These are phyloP conservation scores for Spea multiplicata DNA, from an alignment of 2,113 vertebrate species.

Conservation along the genomic window DNA sequence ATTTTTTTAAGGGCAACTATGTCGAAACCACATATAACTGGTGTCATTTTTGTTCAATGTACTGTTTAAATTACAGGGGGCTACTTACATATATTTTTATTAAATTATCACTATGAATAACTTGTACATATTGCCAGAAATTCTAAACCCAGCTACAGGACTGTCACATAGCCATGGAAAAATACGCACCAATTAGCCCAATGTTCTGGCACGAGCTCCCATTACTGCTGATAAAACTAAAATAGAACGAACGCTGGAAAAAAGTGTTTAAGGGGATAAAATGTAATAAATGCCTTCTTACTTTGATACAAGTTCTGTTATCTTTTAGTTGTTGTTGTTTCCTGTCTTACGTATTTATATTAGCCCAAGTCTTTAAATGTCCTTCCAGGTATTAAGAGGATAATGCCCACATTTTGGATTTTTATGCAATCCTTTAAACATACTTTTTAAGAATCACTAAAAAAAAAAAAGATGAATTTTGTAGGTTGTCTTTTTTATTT, in stretches of 20 bases:
- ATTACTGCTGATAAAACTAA: not conserved
- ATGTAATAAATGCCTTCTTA: not conserved
- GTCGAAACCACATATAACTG: no score
- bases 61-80: no score
- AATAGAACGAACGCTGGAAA: not conserved
- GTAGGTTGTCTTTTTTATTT: no score
- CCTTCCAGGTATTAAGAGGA: not conserved
- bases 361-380: not conserved
- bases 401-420: not conserved
- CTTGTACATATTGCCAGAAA: no score
- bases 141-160: no score
- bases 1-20: no score
- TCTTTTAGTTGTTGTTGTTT: slow-evolving; percentile 17
- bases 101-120: no score
- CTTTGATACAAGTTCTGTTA: not conserved
- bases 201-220: not conserved
- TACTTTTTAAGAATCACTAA: no score
- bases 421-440: not conserved
- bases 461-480: no score
- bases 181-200: not conserved
- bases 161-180: no score
- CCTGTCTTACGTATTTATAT: not conserved
- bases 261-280: not conserved
- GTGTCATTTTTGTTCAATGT: no score
- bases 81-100: no score